These are phyloP conservation scores for Falcaria lacertinaria DNA, from an alignment of 2,888 invertebrate species.

Conservation along the genomic window DNA sequence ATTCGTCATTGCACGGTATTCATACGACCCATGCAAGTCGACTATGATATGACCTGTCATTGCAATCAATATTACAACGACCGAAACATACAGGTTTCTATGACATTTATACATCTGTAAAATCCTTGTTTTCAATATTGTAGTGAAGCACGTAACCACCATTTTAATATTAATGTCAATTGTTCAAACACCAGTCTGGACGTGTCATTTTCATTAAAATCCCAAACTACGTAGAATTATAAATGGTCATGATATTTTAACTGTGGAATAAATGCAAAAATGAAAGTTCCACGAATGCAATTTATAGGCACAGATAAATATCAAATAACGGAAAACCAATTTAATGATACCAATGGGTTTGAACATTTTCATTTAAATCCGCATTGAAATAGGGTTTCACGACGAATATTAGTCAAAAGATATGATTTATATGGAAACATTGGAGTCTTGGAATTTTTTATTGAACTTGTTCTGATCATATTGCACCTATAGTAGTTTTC, in stretches of 20 bases:
- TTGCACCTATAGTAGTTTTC: too few species aligned
- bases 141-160: constrained; percentile 7
- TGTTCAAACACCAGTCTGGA: constrained; percentile 12
- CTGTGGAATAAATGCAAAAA: not conserved
- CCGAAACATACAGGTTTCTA: too few species aligned
- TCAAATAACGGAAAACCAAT: not conserved
- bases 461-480: too few species aligned
- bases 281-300: not conserved
- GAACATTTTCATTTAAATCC: not conserved
- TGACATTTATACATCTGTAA: not conserved
- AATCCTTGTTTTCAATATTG: not conserved
- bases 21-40: too few species aligned
- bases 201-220: constrained; percentile 7
- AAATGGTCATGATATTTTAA: constrained; percentile 3
- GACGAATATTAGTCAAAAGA: too few species aligned
- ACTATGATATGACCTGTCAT: too few species aligned
- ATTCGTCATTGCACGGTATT: too few species aligned
- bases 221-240: constrained; percentile 16
- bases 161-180: constrained; percentile 22
- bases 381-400: too few species aligned
- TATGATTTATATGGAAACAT: too few species aligned
- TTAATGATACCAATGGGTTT: not conserved
- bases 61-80: too few species aligned
- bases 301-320: not conserved
- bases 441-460: too few species aligned